Percentiles rank a stretch among this genome's conserved stretches.
Evolutionary conservation across 2,797 vertebrate species (phyloP).

Genomic region (Loriculus beryllinus): DNA sequence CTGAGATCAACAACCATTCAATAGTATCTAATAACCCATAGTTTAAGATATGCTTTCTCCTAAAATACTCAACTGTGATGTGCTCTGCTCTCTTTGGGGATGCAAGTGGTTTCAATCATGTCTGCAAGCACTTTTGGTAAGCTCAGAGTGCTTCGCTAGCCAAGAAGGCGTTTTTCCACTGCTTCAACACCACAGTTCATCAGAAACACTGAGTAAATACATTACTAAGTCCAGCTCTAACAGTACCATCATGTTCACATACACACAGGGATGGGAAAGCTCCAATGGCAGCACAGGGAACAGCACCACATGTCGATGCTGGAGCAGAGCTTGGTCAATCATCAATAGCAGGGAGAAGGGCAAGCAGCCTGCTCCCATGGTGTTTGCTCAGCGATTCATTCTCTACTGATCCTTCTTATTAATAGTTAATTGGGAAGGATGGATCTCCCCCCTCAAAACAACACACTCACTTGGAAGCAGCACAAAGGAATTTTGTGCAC

Average conservation of each 20-base stretch:
- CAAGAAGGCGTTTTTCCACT: background rate
- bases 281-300: background rate
- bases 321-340: background rate
- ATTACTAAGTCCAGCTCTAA: background rate
- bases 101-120: background rate
- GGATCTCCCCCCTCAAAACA: background rate
- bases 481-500: background rate
- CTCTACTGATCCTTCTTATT: background rate
- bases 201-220: background rate
- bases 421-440: conserved; percentile 10
- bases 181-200: background rate
- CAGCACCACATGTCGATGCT: accelerated
- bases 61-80: accelerated
- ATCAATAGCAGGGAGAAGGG: background rate
- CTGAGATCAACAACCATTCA: background rate
- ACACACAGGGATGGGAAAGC: accelerated
- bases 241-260: accelerated
- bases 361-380: accelerated
- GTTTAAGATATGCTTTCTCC: background rate
- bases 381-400: background rate
- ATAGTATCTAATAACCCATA: background rate
- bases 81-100: background rate
- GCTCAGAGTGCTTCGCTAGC: background rate
- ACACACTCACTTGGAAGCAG: background rate
- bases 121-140: background rate